Conservation (phyloP, 2,888 invertebrate species). For the Ecliptopera silaceata region DNA sequence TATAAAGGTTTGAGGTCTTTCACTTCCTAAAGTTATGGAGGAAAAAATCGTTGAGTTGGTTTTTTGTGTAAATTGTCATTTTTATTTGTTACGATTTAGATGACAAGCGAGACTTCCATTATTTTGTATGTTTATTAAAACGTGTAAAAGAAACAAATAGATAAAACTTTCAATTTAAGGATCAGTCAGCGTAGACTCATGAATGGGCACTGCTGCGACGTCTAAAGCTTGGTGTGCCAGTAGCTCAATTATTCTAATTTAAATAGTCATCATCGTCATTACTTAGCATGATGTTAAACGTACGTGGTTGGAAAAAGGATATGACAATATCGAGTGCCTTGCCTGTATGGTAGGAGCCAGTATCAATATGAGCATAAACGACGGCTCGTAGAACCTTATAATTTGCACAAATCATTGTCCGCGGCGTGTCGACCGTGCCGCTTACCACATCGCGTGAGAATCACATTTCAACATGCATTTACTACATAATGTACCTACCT, state of each 20-base stretch:
- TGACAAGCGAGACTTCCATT: no score
- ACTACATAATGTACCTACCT: neutral
- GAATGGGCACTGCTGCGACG: no score
- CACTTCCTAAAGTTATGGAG: neutral
- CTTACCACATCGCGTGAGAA: slow-evolving; percentile 28
- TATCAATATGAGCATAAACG: slow-evolving; percentile 24
- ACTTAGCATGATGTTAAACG: no score
- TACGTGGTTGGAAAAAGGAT: no score
- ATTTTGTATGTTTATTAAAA: no score
- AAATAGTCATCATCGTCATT: no score
- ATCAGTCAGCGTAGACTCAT: no score
- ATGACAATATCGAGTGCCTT: neutral
- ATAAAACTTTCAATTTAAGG: no score
- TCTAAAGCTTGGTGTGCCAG: no score
- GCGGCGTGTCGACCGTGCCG: neutral
- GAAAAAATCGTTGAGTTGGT: neutral
- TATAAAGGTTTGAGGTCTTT: neutral
- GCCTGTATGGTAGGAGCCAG: slow-evolving; percentile 14
- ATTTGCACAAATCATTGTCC: slow-evolving; percentile 67
- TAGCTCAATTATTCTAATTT: no score
- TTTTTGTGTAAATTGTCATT: neutral
- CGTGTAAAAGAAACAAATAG: no score
- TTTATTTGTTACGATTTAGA: neutral
- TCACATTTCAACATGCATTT: slow-evolving; percentile 16
- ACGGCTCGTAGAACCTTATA: slow-evolving; percentile 37